Evolutionary conservation across 2,888 invertebrate species (phyloP), one percentile per base, ranked within the genome.

Genomic region (Apodemia duryi): DNA sequence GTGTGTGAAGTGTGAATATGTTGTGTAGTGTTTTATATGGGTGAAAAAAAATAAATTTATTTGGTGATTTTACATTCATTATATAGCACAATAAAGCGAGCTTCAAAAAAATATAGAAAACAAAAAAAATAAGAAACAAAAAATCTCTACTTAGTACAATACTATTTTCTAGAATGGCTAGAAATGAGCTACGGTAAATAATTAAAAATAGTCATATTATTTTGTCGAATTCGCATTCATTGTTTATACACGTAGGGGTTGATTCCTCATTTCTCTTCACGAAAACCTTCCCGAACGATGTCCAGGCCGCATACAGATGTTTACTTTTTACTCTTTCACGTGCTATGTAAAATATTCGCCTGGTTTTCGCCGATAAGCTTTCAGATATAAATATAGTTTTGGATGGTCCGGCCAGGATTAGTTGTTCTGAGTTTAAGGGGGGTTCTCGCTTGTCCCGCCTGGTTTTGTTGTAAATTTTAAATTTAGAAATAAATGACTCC

Each of bases 311-410:
- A 7, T 28, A 29, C 28, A 54, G 10, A 2, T 54, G 3, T 3
- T 54, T 54, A 10, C 10, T 54, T 54, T 54, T 54, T 3, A 54
- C 21, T 9, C n/a, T 29, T 29, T 54, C 54, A 0, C 54, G 29
- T 2, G 54, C 54, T 54, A 29, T 2, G 3, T 7, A 54, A 29
- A 54, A 54, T 28, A 54, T 29, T 7, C 54, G 21, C 29, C 54
- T 54, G 10, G 54, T 9, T 54, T 54, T 54, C 28, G 54, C 54
- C 2, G 54, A 29, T 10, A 54, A 10, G 52, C 28, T 54, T 54
- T 54, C 52, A 54, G 54, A 54, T 21, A 54, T 54, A 28, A 29
- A 54, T 28, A 54, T 2, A 54, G 54, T 54, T 28, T 54, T 21
- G 10, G 9, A 9, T n/a, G 54, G 54, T 54, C 54, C 54, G 10